Evolutionary conservation across 2,113 vertebrate genomes (phyloP).

Genomic region (Accipiter cooperii): DNA sequence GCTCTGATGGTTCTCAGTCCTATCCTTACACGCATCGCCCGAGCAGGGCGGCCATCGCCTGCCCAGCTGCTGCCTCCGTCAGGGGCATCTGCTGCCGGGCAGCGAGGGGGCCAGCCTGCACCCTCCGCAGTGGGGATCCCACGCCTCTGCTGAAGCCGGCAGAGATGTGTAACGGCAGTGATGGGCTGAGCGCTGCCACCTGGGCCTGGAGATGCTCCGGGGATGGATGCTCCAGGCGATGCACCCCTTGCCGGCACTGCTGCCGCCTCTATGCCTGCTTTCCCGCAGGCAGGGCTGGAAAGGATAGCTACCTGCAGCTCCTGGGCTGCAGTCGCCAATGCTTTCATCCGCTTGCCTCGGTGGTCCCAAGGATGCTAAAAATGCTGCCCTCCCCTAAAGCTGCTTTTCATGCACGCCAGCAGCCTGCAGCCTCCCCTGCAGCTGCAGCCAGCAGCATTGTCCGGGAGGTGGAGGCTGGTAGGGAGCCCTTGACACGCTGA

Average conservation of each 20-base stretch:
- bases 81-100: neutral
- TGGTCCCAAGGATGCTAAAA: neutral
- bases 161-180: neutral
- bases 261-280: neutral
- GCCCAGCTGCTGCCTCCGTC: too few species aligned
- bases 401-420: neutral
- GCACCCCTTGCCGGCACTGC: neutral
- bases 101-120: too few species aligned
- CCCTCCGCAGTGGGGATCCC: neutral
- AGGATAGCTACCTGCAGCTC: neutral
- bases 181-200: neutral
- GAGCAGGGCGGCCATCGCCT: fast-evolving
- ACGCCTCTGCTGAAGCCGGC: neutral
- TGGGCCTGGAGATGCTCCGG: too few species aligned
- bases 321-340: neutral
- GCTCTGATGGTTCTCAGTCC: neutral
- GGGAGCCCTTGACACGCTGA: neutral
- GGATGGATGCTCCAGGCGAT: neutral
- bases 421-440: neutral
- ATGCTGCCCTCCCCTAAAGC: neutral
- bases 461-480: neutral
- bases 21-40: fast-evolving
- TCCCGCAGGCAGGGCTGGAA: neutral
- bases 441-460: neutral
- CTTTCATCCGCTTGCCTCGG: neutral